Evolutionary conservation across 1,140 invertebrate genomes (phyloP), one percentile per base, ranked within the genome.

Genomic region (Calliopsis andreniformis): DNA sequence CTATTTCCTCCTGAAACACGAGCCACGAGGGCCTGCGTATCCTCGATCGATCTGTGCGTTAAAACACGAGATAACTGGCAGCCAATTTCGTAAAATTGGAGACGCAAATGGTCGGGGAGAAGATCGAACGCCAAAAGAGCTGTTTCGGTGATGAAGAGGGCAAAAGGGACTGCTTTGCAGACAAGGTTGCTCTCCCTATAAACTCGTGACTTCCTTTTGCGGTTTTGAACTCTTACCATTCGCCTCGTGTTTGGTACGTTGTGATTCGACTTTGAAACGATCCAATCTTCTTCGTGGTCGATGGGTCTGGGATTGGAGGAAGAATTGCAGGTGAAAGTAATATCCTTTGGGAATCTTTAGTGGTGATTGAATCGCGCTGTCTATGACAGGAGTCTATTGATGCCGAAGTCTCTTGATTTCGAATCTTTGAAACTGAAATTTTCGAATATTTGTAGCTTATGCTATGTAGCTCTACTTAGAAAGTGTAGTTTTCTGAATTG

Each of bases 161-260:
- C n/a, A 43, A 68, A 58, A 2, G 20, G 53, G 53, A 12, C 35
- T n/a, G 7, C 20, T 12, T 28, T 6, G 1, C 23, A 20, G 5
- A 20, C 20, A 7, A 6, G 51, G 25, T 55, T 61, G 67, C n/a
- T 30, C 47, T 35, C 20, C 12, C 30, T 32, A 42, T 25, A 35
- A 39, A 53, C 49, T 53, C 47, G 42, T 18, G 18, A 23, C 35
- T 43, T 62, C 51, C 69, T 62, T 39, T 72, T 64, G 70, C 59
- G 59, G 47, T 47, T 35, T 49, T 20, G 8, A 25, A 25, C 7
- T 6, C 20, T 47, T 12, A 6, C 2, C 2, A 3, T 51, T 42
- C 32, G 43, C 1, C 35, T 20, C 43, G 23, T 16, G 3, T 6
- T 20, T 20, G n/a, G 20, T 28, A 6, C 55, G 16, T 16, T 2